Conservation (phyloP, 2,113 vertebrate genomes). For the Phrynosoma platyrhinos region DNA sequence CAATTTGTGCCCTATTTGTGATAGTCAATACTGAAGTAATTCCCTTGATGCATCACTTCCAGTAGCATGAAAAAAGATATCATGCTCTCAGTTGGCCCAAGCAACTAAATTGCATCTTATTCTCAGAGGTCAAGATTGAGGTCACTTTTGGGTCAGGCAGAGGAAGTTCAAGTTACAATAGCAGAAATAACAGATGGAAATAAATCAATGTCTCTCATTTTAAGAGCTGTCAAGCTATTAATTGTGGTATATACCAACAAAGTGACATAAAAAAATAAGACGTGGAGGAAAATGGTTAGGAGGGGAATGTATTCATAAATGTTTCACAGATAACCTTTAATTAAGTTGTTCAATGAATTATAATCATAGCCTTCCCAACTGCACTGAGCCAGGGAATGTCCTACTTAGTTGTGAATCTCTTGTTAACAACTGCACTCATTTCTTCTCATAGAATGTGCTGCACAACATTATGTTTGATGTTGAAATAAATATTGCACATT, state of each 20-base stretch:
- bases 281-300: not conserved
- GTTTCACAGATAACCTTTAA: slow-evolving; percentile 40
- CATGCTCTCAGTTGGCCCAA: slow-evolving; percentile 9
- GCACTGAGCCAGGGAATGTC: not conserved
- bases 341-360: slow-evolving; percentile 31
- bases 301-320: slow-evolving; percentile 43
- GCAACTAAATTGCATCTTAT: slow-evolving; percentile 45
- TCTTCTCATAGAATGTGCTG: slow-evolving; percentile 14
- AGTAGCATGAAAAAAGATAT: slow-evolving; percentile 40
- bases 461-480: slow-evolving; percentile 12
- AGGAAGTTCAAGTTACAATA: slow-evolving; percentile 44
- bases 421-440: not conserved
- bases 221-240: slow-evolving; percentile 31
- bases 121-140: slow-evolving; percentile 21
- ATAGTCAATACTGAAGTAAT: slow-evolving; percentile 27
- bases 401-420: slow-evolving; percentile 30
- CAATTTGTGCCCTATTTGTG: slow-evolving; percentile 3
- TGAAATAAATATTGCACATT: slow-evolving; percentile 22
- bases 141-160: not conserved
- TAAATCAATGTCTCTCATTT: slow-evolving; percentile 47
- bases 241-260: slow-evolving; percentile 47
- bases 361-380: slow-evolving; percentile 8
- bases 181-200: slow-evolving; percentile 14
- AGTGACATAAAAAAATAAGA: slow-evolving; percentile 41
- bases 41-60: not conserved